Evolutionary conservation across 2,888 invertebrate species (phyloP), one percentile per base, ranked within the genome.

Genomic region (Drosophila suboccidentalis): DNA sequence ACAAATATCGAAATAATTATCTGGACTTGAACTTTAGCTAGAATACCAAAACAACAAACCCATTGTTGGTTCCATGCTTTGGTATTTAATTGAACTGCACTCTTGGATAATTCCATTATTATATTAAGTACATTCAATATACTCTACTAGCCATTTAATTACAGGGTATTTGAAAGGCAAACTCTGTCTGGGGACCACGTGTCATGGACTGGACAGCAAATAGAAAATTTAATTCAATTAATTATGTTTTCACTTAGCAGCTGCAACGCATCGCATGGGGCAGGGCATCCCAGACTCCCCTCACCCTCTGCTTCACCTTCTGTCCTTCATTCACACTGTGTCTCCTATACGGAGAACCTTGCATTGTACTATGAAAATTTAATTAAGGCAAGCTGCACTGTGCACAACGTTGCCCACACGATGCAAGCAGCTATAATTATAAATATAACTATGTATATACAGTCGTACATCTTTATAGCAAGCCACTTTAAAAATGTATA

Each of bases 181-280:
- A 34, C n/a, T 9, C n/a, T 11, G 64, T 15, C 43, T 54, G 44
- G 44, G 47, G 11, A 36, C n/a, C 44, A 58, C 43, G 49, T 64
- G 67, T 82, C 67, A 57, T 60, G 50, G n/a, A 46, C 50, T 46
- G 58, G 41, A 6, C 62, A 64, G 66, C 69, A 88, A 88, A 88
- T 88, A 83, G 90, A 90, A 90, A 86, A 78, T 86, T 70, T 90
- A 87, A 87, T 90, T 83, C 59, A 90, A 87, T 89, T 89, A 86
- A 86, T 87, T 87, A 89, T 68, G 75, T 74, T 87, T 84, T 84
- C 89, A 87, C 87, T 89, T 87, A 84, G 78, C 70, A 65, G 53
- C 61, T 61, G 62, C 59, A 63, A 29, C 49, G 15, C 50, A 41
- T 26, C 10, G 41, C 41, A 22, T 22, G 19, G 11, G 1, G 15